These are phyloP conservation scores for Notocelia uddmanniana DNA, from an alignment of 2,888 invertebrate genomes.

Conservation along the genomic window DNA sequence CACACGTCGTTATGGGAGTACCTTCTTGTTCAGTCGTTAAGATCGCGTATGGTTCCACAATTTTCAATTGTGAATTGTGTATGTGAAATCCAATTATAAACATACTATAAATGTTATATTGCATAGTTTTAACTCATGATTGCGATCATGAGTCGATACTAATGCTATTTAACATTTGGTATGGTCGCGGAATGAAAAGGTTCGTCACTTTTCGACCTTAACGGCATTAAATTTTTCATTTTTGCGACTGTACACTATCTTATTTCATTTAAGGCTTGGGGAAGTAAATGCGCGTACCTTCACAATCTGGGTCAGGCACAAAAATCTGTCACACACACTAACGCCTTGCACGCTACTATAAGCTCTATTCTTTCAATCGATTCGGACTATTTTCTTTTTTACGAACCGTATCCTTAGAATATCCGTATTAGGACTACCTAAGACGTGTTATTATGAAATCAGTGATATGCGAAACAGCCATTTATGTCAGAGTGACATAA, in stretches of 20 bases:
- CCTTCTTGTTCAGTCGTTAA: neutral
- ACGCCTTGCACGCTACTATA: neutral
- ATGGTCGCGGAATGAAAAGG: no score
- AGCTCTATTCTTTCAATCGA: neutral
- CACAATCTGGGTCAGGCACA: conserved; percentile 3
- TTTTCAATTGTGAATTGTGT: no score
- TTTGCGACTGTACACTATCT: conserved; percentile 1
- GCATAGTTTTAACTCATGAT: no score
- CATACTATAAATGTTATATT: no score
- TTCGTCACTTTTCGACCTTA: no score
- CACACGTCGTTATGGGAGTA: neutral
- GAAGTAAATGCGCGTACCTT: neutral
- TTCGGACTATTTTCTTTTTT: conserved; percentile 2
- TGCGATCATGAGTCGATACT: neutral
- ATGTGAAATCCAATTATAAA: neutral
- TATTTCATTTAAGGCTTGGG: conserved; percentile 33
- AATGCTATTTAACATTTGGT: no score
- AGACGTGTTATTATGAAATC: conserved; percentile 42
- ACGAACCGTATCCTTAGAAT: neutral
- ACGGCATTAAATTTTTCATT: no score
- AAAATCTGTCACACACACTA: conserved; percentile 8
- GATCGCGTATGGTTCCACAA: neutral
- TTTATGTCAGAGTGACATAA: conserved; percentile 45
- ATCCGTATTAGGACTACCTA: conserved; percentile 27
- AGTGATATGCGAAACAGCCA: conserved; percentile 30